phyloP scores from a whole-genome alignment of 2,797 vertebrate species.

The Zalophus californianus region DNA sequence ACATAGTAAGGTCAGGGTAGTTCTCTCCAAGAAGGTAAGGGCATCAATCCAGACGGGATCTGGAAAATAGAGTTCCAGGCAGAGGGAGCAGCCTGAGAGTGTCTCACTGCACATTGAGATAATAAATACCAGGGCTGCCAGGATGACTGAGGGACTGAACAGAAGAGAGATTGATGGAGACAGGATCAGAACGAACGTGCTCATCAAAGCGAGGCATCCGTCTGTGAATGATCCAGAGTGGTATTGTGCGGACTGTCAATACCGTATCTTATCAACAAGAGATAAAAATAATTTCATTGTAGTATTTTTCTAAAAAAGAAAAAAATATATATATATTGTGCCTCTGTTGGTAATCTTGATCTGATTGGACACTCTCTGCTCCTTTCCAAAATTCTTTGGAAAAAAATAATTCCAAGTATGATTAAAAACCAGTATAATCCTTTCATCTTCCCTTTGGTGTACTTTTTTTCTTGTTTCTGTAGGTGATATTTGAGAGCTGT shows the following conservation, averaged over 20 bases:
- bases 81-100: not conserved
- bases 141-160: not conserved
- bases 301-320: not conserved
- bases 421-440: not conserved
- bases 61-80: not conserved
- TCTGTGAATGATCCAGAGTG: not conserved
- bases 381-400: not conserved
- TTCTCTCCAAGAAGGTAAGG: not conserved
- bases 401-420: not conserved
- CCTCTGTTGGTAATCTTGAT: conserved; percentile 6
- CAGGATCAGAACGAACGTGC: not conserved
- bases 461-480: not conserved
- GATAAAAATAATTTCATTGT: not conserved
- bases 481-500: not conserved
- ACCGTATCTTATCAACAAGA: not conserved
- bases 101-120: not conserved
- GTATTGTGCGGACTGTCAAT: not conserved
- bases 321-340: not conserved
- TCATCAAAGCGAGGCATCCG: not conserved
- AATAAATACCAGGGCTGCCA: not conserved
- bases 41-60: rapidly evolving
- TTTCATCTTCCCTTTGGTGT: not conserved
- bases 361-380: not conserved
- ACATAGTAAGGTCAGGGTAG: not conserved
- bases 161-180: not conserved